Evolutionary conservation across 2,113 vertebrate species (phyloP).

Genomic region (Athene noctua): DNA sequence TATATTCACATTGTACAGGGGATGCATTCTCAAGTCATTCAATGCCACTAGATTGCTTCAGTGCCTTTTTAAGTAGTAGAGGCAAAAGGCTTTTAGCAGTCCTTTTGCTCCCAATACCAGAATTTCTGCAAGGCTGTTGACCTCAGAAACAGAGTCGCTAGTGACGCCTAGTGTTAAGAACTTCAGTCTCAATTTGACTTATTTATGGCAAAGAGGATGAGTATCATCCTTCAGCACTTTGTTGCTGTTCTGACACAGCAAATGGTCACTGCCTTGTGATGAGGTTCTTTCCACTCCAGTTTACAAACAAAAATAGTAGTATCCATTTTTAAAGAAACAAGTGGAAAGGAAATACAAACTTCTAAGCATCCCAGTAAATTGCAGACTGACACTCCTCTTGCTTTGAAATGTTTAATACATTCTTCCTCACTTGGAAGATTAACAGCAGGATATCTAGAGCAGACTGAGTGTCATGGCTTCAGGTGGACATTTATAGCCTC

Average conservation of each 20-base stretch:
- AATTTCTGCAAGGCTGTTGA: background rate
- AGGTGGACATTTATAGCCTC: background rate
- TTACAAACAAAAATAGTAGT: background rate
- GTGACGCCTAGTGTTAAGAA: constrained; percentile 49
- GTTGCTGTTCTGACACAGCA: background rate
- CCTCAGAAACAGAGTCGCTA: constrained; percentile 1
- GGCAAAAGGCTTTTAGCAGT: background rate
- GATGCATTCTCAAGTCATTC: background rate
- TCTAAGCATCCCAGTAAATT: background rate
- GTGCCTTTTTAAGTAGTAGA: background rate
- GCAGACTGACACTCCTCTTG: background rate
- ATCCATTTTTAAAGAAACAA: background rate
- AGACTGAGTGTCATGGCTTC: background rate
- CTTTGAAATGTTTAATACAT: background rate
- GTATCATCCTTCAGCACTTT: background rate
- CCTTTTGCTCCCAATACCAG: background rate
- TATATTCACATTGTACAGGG: background rate
- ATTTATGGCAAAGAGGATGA: background rate
- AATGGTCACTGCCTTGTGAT: background rate
- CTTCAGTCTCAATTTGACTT: background rate
- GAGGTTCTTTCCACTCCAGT: background rate
- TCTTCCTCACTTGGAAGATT: background rate
- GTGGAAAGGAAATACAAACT: background rate
- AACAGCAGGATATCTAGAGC: background rate
- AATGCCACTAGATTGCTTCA: background rate